phyloP scores from a whole-genome alignment of 2,113 vertebrate genomes.

The Oceanodroma tethys region DNA sequence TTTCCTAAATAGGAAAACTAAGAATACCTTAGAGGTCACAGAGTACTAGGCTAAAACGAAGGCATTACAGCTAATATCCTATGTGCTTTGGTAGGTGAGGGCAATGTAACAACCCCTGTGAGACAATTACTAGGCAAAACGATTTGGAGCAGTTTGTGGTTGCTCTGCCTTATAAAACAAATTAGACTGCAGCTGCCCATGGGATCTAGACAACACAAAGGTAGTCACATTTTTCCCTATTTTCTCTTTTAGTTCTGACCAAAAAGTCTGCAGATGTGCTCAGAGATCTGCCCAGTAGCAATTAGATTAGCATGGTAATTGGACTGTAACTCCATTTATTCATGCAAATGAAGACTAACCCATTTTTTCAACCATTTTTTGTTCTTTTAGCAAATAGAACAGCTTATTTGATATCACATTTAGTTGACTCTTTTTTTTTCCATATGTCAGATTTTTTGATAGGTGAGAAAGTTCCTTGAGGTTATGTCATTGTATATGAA shows the following conservation, averaged over 20 bases:
- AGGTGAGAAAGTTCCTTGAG: not conserved
- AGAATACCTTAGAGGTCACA: not conserved
- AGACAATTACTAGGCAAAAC: not conserved
- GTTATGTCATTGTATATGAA: not conserved
- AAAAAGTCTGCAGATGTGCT: not conserved
- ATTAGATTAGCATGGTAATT: not conserved
- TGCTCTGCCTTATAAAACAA: not conserved
- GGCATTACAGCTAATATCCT: not conserved
- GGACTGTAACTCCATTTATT: not conserved
- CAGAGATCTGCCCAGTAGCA: not conserved
- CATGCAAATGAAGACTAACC: not conserved
- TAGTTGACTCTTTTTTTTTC: not conserved
- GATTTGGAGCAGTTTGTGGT: not conserved
- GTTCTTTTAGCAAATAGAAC: not conserved
- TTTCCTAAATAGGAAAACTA: not conserved
- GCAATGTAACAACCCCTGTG: not conserved
- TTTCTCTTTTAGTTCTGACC: not conserved
- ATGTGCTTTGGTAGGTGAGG: not conserved
- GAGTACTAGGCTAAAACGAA: not conserved
- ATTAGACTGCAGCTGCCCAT: not conserved
- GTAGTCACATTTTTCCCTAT: not conserved
- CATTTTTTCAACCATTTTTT: not conserved
- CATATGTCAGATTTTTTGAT: not conserved
- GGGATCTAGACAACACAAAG: not conserved
- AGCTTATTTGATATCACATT: not conserved